Percentiles rank a stretch among this genome's conserved stretches.
These are phyloP conservation scores for Gymnothorax reevesii DNA, from an alignment of 2,797 vertebrate genomes.

Conservation along the genomic window DNA sequence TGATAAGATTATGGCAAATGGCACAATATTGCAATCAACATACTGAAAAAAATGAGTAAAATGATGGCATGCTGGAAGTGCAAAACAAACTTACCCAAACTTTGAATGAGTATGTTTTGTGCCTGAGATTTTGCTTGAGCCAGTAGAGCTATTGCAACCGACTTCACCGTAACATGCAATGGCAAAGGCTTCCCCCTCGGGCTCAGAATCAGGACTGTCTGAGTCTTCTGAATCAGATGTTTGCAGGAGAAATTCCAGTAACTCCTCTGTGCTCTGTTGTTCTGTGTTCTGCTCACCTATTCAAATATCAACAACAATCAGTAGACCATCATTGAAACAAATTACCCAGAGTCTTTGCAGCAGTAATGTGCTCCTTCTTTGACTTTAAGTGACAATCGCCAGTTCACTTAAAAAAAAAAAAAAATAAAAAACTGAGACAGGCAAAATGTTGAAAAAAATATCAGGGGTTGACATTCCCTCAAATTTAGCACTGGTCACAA, in stretches of 20 bases:
- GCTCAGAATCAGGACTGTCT: slow-evolving; percentile 56
- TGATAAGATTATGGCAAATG: no score
- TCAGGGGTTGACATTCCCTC: no score
- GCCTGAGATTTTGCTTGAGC: slow-evolving; percentile 36
- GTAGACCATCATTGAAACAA: not conserved
- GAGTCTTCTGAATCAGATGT: slow-evolving; percentile 66
- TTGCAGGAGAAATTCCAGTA: slow-evolving; percentile 69
- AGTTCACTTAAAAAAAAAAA: not conserved
- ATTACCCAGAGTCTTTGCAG: not conserved
- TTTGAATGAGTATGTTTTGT: slow-evolving; percentile 7
- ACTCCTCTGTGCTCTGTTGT: slow-evolving; percentile 54
- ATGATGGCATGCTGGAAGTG: not conserved
- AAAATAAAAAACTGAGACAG: not conserved
- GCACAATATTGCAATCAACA: not conserved
- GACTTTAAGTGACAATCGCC: not conserved
- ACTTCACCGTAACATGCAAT: slow-evolving; percentile 66
- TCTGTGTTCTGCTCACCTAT: slow-evolving; percentile 53
- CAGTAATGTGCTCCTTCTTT: not conserved
- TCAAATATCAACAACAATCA: not conserved
- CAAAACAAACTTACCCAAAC: slow-evolving; percentile 36
- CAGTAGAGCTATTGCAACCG: slow-evolving; percentile 13
- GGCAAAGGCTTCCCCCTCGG: slow-evolving; percentile 62
- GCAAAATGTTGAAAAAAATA: not conserved
- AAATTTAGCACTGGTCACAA: no score
- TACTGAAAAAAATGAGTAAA: not conserved